Base-by-base conservation (phyloP, 1,140 invertebrate genomes). In the Diorhabda sublineata region DNA sequence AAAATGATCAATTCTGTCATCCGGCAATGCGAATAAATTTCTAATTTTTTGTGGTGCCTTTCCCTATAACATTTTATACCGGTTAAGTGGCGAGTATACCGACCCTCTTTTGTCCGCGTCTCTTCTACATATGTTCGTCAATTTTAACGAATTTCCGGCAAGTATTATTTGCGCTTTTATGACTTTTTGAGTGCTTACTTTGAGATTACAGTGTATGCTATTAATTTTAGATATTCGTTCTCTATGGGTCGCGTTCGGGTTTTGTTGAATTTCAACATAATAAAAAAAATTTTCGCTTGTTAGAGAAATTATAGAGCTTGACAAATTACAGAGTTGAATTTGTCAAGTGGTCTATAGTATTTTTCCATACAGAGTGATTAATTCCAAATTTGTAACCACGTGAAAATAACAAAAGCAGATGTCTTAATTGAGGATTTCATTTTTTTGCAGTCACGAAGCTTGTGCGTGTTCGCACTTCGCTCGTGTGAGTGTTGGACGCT, bases 91-190 rank as follows among this genome's bases (percentile, higher is more conserved):
- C n/a, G n/a, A 52, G 0, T 52, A n/a, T 52, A 52, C 26, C 26
- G 26, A 26, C 47, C 47, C 47, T 52, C 47, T 52, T 52, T 52
- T 52, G 47, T 52, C 6, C 6, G 47, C 47, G n/a, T 52, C 47
- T 52, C 47, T 52, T 52, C 47, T 52, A 52, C 6, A 52, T 52
- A 8, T 52, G 47, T 52, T 52, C 47, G 47, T 52, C 47, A 52
- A 52, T 52, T 52, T 52, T 52, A 52, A 52, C n/a, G 47, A 52
- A 52, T n/a, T 52, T 52, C 47, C 47, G 6, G 47, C 47, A 52
- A 52, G 47, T 52, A 52, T 52, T 52, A 52, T 52, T 52, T 52
- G 47, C 47, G 47, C 6, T 52, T 52, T 52, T 52, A 52, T 52
- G 47, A 52, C 47, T 52, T 52, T n/a, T 52, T 8, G 6, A 52